Percentiles rank a stretch among this genome's conserved stretches.
Conservation (phyloP, 2,888 invertebrate genomes). For the Papilio protenor region DNA sequence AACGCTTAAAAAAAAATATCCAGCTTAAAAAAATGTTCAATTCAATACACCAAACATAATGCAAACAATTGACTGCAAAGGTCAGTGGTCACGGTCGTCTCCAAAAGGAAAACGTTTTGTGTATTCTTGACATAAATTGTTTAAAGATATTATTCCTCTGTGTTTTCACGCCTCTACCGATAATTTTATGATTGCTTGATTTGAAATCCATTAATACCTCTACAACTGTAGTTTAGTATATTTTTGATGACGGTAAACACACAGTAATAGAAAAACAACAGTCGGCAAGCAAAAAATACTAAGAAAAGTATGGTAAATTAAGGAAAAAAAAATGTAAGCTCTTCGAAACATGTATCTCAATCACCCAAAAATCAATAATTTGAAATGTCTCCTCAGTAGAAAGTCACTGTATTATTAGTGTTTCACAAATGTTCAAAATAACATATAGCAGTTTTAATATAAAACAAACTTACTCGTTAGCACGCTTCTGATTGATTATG, state of each 20-base stretch:
- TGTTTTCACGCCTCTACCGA: background rate
- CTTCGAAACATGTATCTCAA: too few relatives aligned
- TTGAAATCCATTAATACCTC: background rate
- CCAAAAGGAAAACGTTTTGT: background rate
- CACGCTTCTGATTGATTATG: background rate
- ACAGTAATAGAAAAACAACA: background rate
- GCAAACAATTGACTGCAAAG: background rate
- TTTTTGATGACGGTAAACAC: too few relatives aligned
- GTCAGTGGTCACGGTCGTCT: background rate
- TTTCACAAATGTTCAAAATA: too few relatives aligned
- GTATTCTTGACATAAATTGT: background rate
- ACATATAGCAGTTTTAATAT: background rate
- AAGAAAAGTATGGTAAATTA: background rate
- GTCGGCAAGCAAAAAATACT: background rate
- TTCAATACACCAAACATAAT: background rate
- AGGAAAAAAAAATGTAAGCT: too few relatives aligned
- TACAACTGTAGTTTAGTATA: too few relatives aligned
- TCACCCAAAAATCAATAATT: too few relatives aligned
- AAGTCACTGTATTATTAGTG: too few relatives aligned
- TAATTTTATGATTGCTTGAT: background rate
- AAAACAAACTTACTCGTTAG: conserved; percentile 15
- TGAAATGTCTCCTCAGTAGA: too few relatives aligned
- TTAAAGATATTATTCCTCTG: background rate
- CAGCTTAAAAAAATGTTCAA: background rate
- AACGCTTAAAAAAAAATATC: background rate